Conservation (phyloP, 1,140 invertebrate species). For the Rhopalosiphum maidis region DNA sequence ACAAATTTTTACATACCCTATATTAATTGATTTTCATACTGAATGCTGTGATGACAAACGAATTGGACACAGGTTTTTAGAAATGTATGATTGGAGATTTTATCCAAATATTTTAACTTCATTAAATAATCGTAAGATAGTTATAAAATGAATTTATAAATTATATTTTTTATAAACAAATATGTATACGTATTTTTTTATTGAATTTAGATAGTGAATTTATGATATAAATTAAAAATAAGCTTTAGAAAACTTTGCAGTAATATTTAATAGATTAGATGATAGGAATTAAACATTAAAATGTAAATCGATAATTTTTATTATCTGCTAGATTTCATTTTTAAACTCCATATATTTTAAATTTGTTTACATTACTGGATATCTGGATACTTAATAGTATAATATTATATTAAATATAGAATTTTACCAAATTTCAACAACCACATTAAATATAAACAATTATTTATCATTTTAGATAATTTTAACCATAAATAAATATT, state of each 20-base stretch:
- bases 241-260: no score
- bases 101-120: background rate
- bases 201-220: no score
- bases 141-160: background rate
- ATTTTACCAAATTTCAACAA: no score
- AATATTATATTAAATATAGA: no score
- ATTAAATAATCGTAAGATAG: background rate
- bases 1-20: background rate
- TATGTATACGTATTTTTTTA: no score
- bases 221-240: no score
- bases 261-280: background rate
- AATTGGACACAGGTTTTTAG: background rate
- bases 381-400: no score
- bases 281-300: background rate
- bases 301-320: background rate
- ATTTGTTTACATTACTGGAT: no score
- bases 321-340: background rate
- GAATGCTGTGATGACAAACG: background rate
- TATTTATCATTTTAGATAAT: no score
- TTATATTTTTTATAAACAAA: background rate
- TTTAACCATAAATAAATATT: no score
- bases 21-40: background rate
- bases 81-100: background rate
- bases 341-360: no score
- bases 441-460: no score